Conservation (phyloP, 2,113 vertebrate genomes). For the Dolichotis patagonum region DNA sequence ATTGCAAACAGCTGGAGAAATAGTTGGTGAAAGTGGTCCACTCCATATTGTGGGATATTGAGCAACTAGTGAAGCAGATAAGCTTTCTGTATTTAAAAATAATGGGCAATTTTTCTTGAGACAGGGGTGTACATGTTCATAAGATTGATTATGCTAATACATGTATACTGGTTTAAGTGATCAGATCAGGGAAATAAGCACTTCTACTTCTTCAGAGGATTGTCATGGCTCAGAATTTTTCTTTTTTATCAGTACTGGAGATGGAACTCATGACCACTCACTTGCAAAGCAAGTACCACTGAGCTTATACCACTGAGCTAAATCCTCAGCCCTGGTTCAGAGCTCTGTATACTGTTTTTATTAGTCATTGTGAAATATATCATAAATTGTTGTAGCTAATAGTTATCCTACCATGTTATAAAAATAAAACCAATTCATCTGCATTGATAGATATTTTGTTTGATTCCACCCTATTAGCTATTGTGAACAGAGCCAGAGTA, state of each 20-base stretch:
- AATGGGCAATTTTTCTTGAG: background rate
- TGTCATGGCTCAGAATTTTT: background rate
- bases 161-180: background rate
- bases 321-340: too few species aligned
- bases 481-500: too few species aligned
- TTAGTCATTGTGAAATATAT: background rate
- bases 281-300: too few species aligned
- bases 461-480: too few species aligned
- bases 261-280: too few species aligned
- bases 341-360: background rate
- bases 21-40: background rate
- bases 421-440: background rate
- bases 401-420: background rate
- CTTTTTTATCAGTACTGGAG: too few species aligned
- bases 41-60: background rate
- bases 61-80: background rate
- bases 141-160: background rate
- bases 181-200: background rate
- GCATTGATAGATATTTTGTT: too few species aligned
- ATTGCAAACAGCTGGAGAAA: background rate
- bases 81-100: background rate
- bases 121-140: background rate
- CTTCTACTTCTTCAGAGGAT: background rate
- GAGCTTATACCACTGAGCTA: too few species aligned
- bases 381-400: background rate